These are phyloP conservation scores for Montipora sp. DNA, from an alignment of 64 coral and sea anemone species.

Conservation along the genomic window DNA sequence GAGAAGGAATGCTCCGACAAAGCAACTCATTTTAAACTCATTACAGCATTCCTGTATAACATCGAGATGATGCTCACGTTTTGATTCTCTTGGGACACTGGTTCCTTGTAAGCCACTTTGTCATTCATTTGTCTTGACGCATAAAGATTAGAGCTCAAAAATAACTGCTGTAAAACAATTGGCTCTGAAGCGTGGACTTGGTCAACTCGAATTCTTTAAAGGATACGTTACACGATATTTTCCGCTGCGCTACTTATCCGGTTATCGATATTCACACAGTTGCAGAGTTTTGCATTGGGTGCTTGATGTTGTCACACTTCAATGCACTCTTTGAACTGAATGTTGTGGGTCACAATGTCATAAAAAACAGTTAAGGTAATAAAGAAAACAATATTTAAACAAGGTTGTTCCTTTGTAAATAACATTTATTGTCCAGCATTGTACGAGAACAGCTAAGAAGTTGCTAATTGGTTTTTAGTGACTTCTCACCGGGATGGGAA, in stretches of 20 bases:
- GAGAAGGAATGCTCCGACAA: no score
- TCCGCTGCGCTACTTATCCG: not conserved
- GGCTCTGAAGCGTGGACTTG: not conserved
- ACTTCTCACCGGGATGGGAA: no score
- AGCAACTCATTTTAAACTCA: no score
- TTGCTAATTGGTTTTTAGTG: no score
- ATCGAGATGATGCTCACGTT: slow-evolving; percentile 1
- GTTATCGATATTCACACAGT: not conserved
- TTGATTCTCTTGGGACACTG: slow-evolving; percentile 42
- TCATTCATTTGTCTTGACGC: slow-evolving; percentile 4
- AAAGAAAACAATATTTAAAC: no score
- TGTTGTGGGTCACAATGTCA: not conserved
- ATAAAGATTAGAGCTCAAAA: not conserved
- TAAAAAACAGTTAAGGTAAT: not conserved
- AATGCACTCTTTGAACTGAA: not conserved
- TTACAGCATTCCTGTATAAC: not conserved
- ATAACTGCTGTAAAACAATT: not conserved
- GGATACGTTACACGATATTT: not conserved
- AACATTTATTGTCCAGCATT: no score
- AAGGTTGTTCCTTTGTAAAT: no score
- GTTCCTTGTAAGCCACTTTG: not conserved
- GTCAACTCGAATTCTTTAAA: not conserved
- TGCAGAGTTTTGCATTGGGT: not conserved
- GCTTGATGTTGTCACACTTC: not conserved
- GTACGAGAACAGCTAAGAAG: no score